Evolutionary conservation across 2,797 vertebrate genomes (phyloP).

Genomic region (Falco berigora): DNA sequence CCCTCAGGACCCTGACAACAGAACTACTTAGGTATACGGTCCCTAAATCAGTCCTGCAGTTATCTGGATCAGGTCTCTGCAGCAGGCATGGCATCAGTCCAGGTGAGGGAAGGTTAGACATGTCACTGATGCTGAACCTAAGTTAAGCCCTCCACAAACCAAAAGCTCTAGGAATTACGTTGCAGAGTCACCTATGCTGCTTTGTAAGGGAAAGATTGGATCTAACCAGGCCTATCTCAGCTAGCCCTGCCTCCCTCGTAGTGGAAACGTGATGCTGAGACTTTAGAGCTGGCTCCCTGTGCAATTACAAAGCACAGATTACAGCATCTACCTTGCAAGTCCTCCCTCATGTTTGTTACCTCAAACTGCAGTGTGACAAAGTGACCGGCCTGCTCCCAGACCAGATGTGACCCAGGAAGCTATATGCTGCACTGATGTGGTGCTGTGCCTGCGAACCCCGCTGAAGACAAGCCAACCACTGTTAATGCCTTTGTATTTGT

Average conservation of each 20-base stretch:
- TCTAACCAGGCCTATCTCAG: neutral
- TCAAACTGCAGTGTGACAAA: rapidly evolving
- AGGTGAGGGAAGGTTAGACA: neutral
- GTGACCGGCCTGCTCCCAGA: neutral
- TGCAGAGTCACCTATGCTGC: neutral
- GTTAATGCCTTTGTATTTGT: neutral
- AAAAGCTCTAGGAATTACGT: neutral
- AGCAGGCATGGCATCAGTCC: neutral
- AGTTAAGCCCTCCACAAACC: neutral
- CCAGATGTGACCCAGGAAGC: neutral
- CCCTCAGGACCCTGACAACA: neutral
- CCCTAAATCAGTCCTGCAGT: neutral
- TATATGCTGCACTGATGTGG: neutral
- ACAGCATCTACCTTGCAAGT: neutral
- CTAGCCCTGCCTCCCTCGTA: neutral
- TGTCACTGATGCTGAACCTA: neutral
- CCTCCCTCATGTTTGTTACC: neutral
- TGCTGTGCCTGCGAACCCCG: neutral
- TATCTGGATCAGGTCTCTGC: neutral
- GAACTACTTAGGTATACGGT: neutral
- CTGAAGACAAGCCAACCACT: neutral
- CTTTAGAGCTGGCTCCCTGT: neutral
- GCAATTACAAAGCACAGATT: neutral
- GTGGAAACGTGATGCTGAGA: neutral
- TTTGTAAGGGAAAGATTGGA: neutral